These are phyloP conservation scores for Steinernema carpocapsae DNA, from an alignment of 2,888 invertebrate genomes.

Conservation along the genomic window DNA sequence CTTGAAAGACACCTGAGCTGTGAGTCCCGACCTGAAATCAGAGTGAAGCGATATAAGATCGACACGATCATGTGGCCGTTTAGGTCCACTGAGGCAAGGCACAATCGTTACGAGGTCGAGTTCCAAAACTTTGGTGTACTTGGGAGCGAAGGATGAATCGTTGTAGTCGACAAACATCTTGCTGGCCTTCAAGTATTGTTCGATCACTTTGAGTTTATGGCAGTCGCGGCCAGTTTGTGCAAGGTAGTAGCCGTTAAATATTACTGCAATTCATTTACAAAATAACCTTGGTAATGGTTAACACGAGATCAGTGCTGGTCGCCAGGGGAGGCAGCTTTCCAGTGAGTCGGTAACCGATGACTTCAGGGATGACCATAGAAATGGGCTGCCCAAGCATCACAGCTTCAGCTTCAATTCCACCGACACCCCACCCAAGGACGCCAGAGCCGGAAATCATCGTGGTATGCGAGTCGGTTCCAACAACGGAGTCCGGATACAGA, in stretches of 20 bases:
- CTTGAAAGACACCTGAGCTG: conserved; percentile 79
- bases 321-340: conserved; percentile 82
- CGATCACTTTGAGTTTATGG: conserved; percentile 67
- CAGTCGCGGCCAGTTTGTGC: conserved; percentile 62
- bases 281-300: conserved; percentile 44
- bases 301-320: conserved; percentile 93
- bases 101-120: conserved; percentile 86
- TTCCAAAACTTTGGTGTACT: conserved; percentile 73
- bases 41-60: conserved; percentile 79
- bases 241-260: no score
- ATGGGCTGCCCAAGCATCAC: conserved; percentile 98
- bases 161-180: conserved; percentile 84
- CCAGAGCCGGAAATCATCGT: conserved; percentile 89
- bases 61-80: conserved; percentile 93
- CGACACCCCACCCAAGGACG: conserved; percentile 84
- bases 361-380: conserved; percentile 92
- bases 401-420: conserved; percentile 94
- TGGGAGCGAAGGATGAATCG: conserved; percentile 71
- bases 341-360: conserved; percentile 87
- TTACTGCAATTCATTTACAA: no score
- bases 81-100: conserved; percentile 94
- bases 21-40: conserved; percentile 85
- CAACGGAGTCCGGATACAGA: conserved; percentile 87
- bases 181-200: conserved; percentile 81
- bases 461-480: conserved; percentile 97